phyloP scores from a whole-genome alignment of 2,797 vertebrate species.

The Psittacula echo region DNA sequence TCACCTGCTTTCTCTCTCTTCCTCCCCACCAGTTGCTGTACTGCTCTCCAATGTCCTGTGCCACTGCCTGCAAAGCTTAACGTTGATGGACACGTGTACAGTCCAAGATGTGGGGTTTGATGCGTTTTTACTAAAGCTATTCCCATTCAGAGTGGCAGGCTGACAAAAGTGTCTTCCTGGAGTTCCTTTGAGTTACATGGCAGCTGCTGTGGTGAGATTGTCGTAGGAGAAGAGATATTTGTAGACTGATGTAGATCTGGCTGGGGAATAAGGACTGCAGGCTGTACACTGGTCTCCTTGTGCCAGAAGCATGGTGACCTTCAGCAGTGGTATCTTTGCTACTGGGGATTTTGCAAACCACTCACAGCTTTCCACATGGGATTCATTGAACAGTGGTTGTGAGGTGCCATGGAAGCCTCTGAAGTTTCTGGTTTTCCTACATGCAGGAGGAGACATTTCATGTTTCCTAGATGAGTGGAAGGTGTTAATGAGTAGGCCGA shows the following conservation, averaged over 20 bases:
- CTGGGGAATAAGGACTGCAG: background rate
- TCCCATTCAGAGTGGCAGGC: background rate
- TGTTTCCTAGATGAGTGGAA: background rate
- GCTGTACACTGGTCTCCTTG: background rate
- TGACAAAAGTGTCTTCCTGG: background rate
- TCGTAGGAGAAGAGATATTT: background rate
- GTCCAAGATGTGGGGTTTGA: background rate
- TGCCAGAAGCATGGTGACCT: background rate
- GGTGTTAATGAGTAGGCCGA: background rate
- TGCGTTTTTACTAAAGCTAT: background rate
- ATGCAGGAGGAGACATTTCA: background rate
- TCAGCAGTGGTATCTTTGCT: background rate
- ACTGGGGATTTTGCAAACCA: background rate
- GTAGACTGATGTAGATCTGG: background rate
- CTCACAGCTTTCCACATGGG: background rate
- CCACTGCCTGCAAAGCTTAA: background rate
- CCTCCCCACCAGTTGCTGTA: background rate
- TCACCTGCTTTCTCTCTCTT: background rate
- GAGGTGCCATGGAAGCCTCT: background rate
- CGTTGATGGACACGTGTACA: background rate
- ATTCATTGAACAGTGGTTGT: background rate
- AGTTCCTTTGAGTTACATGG: background rate
- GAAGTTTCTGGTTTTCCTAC: background rate
- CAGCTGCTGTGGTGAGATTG: background rate
- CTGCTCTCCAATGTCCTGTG: background rate